Base-by-base conservation (phyloP, 2,113 vertebrate genomes). In the Mesitornis unicolor region DNA sequence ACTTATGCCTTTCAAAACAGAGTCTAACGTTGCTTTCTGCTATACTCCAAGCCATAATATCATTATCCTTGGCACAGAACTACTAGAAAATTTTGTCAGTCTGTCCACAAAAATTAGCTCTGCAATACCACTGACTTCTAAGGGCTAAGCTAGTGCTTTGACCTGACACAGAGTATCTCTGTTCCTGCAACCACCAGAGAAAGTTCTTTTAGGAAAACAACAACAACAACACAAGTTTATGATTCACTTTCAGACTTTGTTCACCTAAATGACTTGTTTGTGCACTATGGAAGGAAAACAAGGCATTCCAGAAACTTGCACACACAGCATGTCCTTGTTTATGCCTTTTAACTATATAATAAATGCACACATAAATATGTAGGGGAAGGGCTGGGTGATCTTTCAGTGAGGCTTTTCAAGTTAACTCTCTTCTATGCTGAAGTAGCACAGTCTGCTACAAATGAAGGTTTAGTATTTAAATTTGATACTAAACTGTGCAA, bases 201-300 rank as follows among this genome's bases (percentile, higher is more conserved):
- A 95, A 83, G 75, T 84, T 93, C 73, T 57, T 84, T 93, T 71
- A 84, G 88, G 57, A 95, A 96, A 96, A 95, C 89, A 96, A 94
- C 61, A 87, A 73, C 93, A 95, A 65, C 82, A 90, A 45, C 93
- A 85, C 78, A 89, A 87, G 95, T 97, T 97, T 96, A 98, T 98
- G 97, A 97, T 97, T 98, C 96, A 97, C 97, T 96, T 95, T 98
- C 96, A 97, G 97, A 98, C 97, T 98, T 98, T 98, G 97, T 97
- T 95, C 98, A 6, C 64, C 83, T 92, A 94, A 91, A 97, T 77
- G n/a, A 91, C 95, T 97, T 98, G 96, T 97, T 98, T 98, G 95
- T 91, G 95, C n/a, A 42, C 89, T 92, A 57, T 51, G 86, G 89
- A 92, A 82, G 59, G 81, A 94, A 96, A 97, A 94, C 93, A 96